Base-by-base conservation (phyloP, 2,113 vertebrate species). In the Spermophilus dauricus region DNA sequence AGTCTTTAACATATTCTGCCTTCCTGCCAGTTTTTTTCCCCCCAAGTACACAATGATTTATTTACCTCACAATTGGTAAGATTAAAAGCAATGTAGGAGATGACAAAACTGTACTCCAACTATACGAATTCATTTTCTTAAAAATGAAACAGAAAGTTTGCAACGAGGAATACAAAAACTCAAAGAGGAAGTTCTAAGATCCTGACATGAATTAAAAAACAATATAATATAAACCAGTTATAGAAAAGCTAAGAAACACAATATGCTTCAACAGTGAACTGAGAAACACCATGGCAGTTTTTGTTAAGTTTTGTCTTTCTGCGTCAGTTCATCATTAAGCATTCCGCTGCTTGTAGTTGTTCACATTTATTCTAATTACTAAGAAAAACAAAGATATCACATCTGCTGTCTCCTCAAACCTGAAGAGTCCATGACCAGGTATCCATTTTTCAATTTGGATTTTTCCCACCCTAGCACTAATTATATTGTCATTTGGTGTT, bases 321-420 rank as follows among this genome's bases (percentile, higher is more conserved):
- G 63, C n/a, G 61, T 9, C 5, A 76, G 86, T 77, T 91, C 39
- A 7, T 96, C 81, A 58, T 12, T 13, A 96, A 97, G 86, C 4
- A 94, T 4, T 1, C 34, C 32, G 63, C 26, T 88, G 91, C 63
- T 98, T 98, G 97, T 96, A 97, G 98, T 97, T 95, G 96, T 98
- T 98, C 96, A 97, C 98, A 97, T 98, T 98, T 98, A 96, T 98
- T 98, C 97, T 98, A 98, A 98, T 95, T 97, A 98, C 97, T 97
- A 97, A 98, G 96, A 97, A 98, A 98, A 94, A 85, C 84, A 96
- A 97, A 98, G 96, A 63, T 95, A 11, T 11, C 22, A 32, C 86
- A 69, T 97, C 98, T 99, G 98, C 98, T 98, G 98, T 97, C 98
- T 98, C 97, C 97, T 98, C 98, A 98, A 98, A 98, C 98, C 98